Evolutionary conservation across 1,140 invertebrate genomes (phyloP).

Genomic region (Pseudobourletiella spinata): DNA sequence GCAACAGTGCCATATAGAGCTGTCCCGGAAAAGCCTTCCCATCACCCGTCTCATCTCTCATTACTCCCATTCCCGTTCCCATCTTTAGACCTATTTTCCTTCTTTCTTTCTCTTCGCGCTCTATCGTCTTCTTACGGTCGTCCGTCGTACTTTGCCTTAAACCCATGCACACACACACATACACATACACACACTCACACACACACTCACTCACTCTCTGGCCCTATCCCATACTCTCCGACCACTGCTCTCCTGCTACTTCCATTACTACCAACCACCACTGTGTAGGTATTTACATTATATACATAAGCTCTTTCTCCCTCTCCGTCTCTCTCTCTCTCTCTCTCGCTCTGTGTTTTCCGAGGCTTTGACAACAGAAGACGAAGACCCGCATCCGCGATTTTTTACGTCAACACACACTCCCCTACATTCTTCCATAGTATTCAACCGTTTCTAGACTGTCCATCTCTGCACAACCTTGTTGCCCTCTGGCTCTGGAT

Average conservation of each 20-base stretch:
- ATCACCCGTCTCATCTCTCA: slow-evolving; percentile 23
- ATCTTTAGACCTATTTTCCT: not conserved
- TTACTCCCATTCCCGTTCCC: slow-evolving; percentile 9
- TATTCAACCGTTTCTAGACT: not conserved
- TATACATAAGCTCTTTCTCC: too few relatives aligned
- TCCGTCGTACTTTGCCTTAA: not conserved
- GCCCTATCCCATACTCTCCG: not conserved
- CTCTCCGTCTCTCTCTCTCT: too few relatives aligned
- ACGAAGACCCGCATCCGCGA: not conserved
- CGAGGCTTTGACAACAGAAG: too few relatives aligned
- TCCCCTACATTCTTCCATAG: not conserved
- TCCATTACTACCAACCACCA: too few relatives aligned
- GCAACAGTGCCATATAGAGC: slow-evolving; percentile 15
- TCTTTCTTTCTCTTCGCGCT: not conserved
- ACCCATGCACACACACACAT: not conserved
- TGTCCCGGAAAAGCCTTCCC: slow-evolving; percentile 26
- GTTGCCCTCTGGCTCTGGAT: not conserved
- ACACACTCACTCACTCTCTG: not conserved
- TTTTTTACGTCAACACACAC: not conserved
- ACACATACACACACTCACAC: not conserved
- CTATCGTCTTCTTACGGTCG: not conserved
- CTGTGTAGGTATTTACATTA: too few relatives aligned
- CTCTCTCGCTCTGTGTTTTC: too few relatives aligned
- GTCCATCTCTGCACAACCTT: not conserved
- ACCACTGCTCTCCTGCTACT: not conserved